Evolutionary conservation across 1,140 invertebrate species (phyloP), one percentile per base, ranked within the genome.

Genomic region (Phortica variegata): DNA sequence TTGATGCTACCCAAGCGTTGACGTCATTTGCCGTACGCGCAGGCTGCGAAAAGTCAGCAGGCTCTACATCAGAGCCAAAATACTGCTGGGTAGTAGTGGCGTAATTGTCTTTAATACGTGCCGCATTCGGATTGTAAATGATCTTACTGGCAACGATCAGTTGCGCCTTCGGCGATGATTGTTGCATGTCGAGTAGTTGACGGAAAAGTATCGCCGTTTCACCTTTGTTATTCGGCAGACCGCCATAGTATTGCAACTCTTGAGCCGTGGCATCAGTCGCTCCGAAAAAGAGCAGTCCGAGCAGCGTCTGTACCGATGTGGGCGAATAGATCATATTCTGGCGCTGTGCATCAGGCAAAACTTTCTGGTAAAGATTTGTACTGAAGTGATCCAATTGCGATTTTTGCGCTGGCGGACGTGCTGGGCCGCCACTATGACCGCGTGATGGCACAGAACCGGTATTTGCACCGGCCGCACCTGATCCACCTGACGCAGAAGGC

Each of bases 321-420:
- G 71, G 71, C 0, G 71, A 74, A 19, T 58, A 60, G 29, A 69
- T 52, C 2, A 73, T 26, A 38, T 73, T 70, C 5, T 26, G 7
- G 6, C 37, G 31, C 6, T 20, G 16, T 0, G 18, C 5, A 17
- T 34, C 49, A 13, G 26, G 23, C 2, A 49, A 20, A 6, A 73
- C 53, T 1, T 39, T 23, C 23, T 61, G 51, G 37, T 58, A 68
- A n/a, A 73, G 55, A 9, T 47, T 37, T 2, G 52, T 52, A 42
- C 63, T 69, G 34, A 73, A 73, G 26, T 47, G 51, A 12, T 70
- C 61, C 34, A 53, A 56, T 38, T 49, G 57, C 32, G 44, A 69
- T 6, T 17, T 12, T 9, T 38, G 16, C 0, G 63, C 20, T 2
- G 60, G 44, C 0, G 63, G 51, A 2, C 47, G 56, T 7, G 42